phyloP scores from a whole-genome alignment of 2,888 invertebrate species.

The Rapana venosa region DNA sequence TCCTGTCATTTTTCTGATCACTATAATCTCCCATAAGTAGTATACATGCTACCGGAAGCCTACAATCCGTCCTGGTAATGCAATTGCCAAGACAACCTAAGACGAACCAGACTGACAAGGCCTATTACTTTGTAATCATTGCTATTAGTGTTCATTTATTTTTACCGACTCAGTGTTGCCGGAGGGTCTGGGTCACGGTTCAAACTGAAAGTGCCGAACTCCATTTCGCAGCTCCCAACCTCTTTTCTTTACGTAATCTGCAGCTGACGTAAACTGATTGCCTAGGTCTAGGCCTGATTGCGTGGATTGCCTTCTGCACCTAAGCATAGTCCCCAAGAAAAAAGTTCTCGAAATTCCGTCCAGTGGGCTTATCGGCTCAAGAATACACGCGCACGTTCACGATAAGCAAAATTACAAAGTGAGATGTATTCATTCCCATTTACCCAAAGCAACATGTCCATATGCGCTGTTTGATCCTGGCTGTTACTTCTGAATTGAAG shows the following conservation, averaged over 20 bases:
- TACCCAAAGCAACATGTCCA: no score
- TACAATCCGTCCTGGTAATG: no score
- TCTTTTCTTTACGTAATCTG: neutral
- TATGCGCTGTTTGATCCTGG: no score
- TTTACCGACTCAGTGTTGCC: slow-evolving; percentile 6
- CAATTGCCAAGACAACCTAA: no score
- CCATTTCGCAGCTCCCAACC: neutral
- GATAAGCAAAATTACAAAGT: neutral
- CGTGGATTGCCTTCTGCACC: neutral
- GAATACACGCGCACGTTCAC: slow-evolving; percentile 13
- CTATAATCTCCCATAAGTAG: no score
- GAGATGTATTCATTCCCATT: neutral
- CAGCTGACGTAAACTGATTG: neutral
- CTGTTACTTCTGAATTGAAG: no score
- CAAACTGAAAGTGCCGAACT: neutral
- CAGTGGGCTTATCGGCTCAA: neutral
- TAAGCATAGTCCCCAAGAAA: neutral
- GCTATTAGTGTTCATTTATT: neutral
- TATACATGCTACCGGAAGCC: no score
- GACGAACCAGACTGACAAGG: no score
- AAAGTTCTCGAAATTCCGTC: neutral
- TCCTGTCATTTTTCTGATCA: no score
- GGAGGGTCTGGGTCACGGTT: neutral
- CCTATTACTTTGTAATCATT: no score
- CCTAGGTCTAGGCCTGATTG: neutral